phyloP scores from a whole-genome alignment of 2,888 invertebrate genomes.

The Drosophila algonquin region DNA sequence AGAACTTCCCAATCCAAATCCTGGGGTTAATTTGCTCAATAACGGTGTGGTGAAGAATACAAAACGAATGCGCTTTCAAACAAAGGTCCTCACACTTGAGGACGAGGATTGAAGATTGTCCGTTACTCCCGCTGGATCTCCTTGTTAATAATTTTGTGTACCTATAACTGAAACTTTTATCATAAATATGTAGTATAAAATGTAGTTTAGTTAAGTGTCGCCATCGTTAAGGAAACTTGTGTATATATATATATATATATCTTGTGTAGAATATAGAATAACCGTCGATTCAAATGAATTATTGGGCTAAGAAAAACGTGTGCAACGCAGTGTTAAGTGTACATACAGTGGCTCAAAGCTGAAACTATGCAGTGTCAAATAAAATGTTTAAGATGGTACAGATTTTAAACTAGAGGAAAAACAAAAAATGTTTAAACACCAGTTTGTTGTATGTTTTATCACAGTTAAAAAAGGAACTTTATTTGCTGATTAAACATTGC shows the following conservation, averaged over 20 bases:
- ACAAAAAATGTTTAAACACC: too few species aligned
- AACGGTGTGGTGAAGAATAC: slow-evolving; percentile 83
- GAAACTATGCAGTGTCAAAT: too few species aligned
- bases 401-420: too few species aligned
- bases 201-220: background rate
- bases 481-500: too few species aligned
- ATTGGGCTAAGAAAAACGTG: background rate
- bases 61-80: slow-evolving; percentile 84
- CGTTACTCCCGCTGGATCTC: slow-evolving; percentile 1
- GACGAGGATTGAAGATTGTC: slow-evolving; percentile 80
- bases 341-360: too few species aligned
- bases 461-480: too few species aligned
- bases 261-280: background rate
- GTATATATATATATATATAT: background rate
- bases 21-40: slow-evolving; percentile 80
- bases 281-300: background rate
- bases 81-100: slow-evolving; percentile 81
- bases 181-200: background rate
- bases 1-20: slow-evolving; percentile 70
- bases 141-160: slow-evolving; percentile 8
- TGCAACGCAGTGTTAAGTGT: too few species aligned
- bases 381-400: too few species aligned
- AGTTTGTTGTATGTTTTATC: too few species aligned
- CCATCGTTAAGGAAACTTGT: background rate
- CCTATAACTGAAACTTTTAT: slow-evolving; percentile 1